Percentiles rank a stretch among this genome's conserved stretches.
Conservation (phyloP, 2,797 vertebrate species). For the Dendrocincla tyrannina region DNA sequence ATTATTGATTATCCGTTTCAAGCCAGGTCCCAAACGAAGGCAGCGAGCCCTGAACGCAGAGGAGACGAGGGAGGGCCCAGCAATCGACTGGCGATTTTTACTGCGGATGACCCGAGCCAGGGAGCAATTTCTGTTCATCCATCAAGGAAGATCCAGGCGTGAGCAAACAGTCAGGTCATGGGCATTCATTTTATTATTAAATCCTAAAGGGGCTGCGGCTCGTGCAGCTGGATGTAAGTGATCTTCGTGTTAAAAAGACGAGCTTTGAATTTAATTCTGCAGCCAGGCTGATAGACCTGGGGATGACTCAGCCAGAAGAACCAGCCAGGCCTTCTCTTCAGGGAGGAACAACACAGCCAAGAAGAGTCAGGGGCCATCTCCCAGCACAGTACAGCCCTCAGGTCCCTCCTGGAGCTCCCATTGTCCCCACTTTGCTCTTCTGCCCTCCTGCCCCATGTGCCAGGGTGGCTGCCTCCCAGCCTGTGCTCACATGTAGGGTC, state of each 20-base stretch:
- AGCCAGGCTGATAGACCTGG: conserved; percentile 45
- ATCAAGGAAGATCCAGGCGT: conserved; percentile 65
- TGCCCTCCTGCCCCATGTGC: fast-evolving
- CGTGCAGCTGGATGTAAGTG: conserved; percentile 60
- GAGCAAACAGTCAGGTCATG: conserved; percentile 67
- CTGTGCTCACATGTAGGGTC: fast-evolving
- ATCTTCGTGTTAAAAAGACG: conserved; percentile 55
- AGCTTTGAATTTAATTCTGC: conserved; percentile 62
- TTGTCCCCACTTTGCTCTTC: not conserved
- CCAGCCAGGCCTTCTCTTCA: not conserved
- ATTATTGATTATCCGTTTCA: conserved; percentile 65
- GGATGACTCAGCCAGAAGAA: conserved; percentile 62
- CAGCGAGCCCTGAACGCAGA: conserved; percentile 10
- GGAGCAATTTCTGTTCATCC: conserved; percentile 71
- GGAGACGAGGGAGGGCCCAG: conserved; percentile 41
- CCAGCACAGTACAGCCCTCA: not conserved
- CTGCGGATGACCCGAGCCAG: conserved; percentile 62
- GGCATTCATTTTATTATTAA: conserved; percentile 71
- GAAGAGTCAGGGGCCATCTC: not conserved
- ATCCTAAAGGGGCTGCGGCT: conserved; percentile 46
- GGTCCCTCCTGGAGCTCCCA: not conserved
- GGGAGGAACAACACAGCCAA: not conserved
- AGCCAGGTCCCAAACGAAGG: conserved; percentile 39
- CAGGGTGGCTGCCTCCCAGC: not conserved
- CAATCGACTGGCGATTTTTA: conserved; percentile 64